Evolutionary conservation across 2,797 vertebrate genomes (phyloP).

Genomic region (Mallotus villosus): DNA sequence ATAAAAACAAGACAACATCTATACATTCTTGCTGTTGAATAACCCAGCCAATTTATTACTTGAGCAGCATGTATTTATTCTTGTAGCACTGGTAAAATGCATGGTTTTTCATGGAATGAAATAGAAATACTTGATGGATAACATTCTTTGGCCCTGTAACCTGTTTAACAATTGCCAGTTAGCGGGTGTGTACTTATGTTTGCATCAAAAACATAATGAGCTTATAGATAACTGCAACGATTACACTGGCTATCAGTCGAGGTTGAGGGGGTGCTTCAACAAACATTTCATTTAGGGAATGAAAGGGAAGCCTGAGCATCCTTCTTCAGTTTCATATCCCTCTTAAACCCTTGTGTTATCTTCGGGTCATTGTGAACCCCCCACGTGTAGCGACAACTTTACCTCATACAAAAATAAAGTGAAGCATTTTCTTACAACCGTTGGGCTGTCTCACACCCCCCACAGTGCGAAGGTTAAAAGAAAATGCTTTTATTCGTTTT

Average conservation of each 20-base stretch:
- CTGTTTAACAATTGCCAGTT: slow-evolving; percentile 3
- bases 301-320: slow-evolving; percentile 17
- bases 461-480: no score
- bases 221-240: slow-evolving; percentile 38
- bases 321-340: slow-evolving; percentile 42
- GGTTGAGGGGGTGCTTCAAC: slow-evolving; percentile 35
- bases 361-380: no score
- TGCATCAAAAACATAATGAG: slow-evolving; percentile 44
- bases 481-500: no score
- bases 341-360: no score
- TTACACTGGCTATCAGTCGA: slow-evolving; percentile 49
- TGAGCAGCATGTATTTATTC: slow-evolving; percentile 46
- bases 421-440: no score
- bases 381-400: no score
- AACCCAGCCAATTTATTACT: slow-evolving; percentile 21
- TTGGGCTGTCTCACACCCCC: no score
- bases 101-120: slow-evolving; percentile 25
- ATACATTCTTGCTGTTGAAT: neutral
- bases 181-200: neutral
- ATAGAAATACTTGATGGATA: slow-evolving; percentile 22
- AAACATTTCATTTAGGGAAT: neutral
- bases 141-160: slow-evolving; percentile 17
- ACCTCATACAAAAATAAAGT: no score
- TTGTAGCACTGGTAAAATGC: slow-evolving; percentile 48
- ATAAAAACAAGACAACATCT: neutral